Percentiles rank a stretch among this genome's conserved stretches.
Evolutionary conservation across 2,888 invertebrate species (phyloP).

Genomic region (Leucophenga montana): DNA sequence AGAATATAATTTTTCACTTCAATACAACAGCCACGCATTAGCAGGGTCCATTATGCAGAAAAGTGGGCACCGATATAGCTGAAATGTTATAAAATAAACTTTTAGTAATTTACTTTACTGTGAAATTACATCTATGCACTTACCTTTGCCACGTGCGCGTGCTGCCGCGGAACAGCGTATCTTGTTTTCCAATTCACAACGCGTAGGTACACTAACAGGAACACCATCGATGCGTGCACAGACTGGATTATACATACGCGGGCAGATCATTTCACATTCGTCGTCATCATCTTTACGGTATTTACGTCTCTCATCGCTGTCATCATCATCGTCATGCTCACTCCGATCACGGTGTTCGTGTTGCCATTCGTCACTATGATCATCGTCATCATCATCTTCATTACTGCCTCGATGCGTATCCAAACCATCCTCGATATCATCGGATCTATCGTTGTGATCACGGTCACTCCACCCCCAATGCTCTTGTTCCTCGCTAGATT

Average conservation of each 20-base stretch:
- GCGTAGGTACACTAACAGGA: conserved; percentile 47
- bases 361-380: not conserved
- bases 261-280: conserved; percentile 54
- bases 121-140: not conserved
- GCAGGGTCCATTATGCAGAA: conserved; percentile 1
- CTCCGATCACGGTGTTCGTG: not conserved
- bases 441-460: conserved; percentile 38
- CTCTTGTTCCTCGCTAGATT: too few species aligned
- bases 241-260: conserved; percentile 55
- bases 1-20: too few species aligned
- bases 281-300: conserved; percentile 15
- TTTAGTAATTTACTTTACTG: not conserved
- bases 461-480: not conserved
- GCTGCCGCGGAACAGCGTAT: conserved; percentile 50
- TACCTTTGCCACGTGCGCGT: not conserved
- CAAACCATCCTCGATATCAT: not conserved
- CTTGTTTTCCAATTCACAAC: conserved; percentile 52
- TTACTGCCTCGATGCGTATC: conserved; percentile 7
- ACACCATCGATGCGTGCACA: conserved; percentile 45
- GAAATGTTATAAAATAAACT: not conserved
- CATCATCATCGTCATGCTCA: not conserved
- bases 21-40: not conserved
- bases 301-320: not conserved
- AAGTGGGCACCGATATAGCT: not conserved
- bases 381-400: not conserved